Evolutionary conservation across 2,797 vertebrate species (phyloP), one percentile per base, ranked within the genome.

Genomic region (Leuciscus waleckii): DNA sequence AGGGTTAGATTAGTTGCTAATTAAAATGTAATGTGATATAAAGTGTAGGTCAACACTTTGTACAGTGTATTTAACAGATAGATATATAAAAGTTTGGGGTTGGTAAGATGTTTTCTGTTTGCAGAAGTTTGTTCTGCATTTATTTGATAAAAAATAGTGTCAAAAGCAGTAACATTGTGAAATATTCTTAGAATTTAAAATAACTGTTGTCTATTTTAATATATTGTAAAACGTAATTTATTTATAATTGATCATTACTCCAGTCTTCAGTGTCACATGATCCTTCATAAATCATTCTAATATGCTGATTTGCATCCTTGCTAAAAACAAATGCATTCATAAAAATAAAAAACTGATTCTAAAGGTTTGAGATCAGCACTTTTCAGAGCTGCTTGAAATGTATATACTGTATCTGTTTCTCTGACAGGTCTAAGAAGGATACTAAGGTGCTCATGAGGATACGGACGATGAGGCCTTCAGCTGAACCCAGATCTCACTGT

Each of bases 391-490:
- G n/a, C 26, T 51, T 46, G 26, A 41, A 73, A n/a, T 80, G 35
- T 87, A 69, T 87, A 69, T 81, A 21, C 39, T 4, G 35, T 35
- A 9, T 77, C n/a, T 85, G 32, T 80, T 56, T 83, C 37, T 68
- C 19, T 82, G 1, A n/a, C 81, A 99, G 98, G 91, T 98, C 95
- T 81, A 99, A 97, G 94, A 96, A 95, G 91, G 98, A 99, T 94
- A 98, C 97, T 67, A 99, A 99, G 95, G 97, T 99, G 87, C 95
- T 99, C 91, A 99, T 91, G 98, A 99, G 91, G 98, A 99, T 93
- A 99, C 97, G 91, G 97, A 98, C 5, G 97, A 97, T 7, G 98
- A 99, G 93, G 96, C 95, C 81, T 98, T 97, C 95, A 97, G 97
- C 95, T 99, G 93, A 96, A 90, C 91, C 86, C 90, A 82, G 87